phyloP scores from a whole-genome alignment of 2,797 vertebrate genomes.

The Acanthurus tractus region DNA sequence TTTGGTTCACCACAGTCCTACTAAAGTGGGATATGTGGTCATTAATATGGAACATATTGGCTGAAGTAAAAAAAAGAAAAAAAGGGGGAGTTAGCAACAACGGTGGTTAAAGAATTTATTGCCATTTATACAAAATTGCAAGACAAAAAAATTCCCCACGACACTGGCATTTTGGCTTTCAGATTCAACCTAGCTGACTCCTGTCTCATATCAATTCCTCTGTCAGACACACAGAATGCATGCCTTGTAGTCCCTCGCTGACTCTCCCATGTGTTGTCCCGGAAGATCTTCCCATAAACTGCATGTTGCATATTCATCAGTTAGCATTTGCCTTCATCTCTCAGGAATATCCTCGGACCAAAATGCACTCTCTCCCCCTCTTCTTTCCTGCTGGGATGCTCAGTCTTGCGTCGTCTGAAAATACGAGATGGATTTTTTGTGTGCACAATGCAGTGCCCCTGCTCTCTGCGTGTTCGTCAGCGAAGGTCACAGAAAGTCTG shows the following conservation, averaged over 20 bases:
- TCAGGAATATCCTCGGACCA: conserved; percentile 49
- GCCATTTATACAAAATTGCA: conserved; percentile 11
- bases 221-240: conserved; percentile 24
- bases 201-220: conserved; percentile 30
- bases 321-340: conserved; percentile 36
- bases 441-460: conserved; percentile 34
- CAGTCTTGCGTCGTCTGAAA: conserved; percentile 35
- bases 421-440: conserved; percentile 42
- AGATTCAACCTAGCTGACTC: conserved; percentile 47
- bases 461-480: conserved; percentile 58
- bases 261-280: conserved; percentile 32
- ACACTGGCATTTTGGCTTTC: conserved; percentile 18
- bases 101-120: conserved; percentile 8
- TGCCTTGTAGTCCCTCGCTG: conserved; percentile 12
- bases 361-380: conserved; percentile 22
- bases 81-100: conserved; percentile 3
- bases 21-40: background rate
- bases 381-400: conserved; percentile 28
- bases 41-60: conserved; percentile 10
- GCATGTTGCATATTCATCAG: conserved; percentile 66
- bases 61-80: conserved; percentile 23
- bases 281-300: conserved; percentile 52
- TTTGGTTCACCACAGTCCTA: background rate
- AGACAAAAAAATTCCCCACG: conserved; percentile 1
- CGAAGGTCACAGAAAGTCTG: conserved; percentile 65